Conservation (phyloP, 1,140 invertebrate genomes). For the Trinorchestia longiramus region DNA sequence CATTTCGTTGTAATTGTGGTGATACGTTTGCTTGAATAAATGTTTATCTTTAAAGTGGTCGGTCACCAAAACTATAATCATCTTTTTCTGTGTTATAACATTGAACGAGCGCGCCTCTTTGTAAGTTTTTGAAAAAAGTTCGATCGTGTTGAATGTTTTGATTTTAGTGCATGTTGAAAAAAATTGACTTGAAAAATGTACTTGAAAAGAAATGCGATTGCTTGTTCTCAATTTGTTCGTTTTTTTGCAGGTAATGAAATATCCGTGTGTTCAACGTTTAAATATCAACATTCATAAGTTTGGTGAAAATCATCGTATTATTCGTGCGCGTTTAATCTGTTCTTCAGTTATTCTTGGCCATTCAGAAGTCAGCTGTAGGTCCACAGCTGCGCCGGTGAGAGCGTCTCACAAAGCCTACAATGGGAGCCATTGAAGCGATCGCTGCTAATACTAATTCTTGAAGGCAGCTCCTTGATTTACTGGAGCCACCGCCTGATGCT, state of each 20-base stretch:
- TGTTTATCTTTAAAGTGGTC: not conserved
- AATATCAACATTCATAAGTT: not conserved
- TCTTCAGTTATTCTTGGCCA: not conserved
- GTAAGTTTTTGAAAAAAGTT: no score
- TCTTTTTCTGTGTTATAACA: no score
- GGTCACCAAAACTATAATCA: not conserved
- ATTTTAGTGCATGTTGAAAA: no score
- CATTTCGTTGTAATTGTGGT: not conserved
- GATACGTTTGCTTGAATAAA: not conserved
- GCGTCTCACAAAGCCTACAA: not conserved
- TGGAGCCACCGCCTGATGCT: not conserved
- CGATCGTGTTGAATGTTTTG: no score
- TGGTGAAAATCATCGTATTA: not conserved
- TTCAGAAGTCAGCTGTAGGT: not conserved
- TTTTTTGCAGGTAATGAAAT: not conserved
- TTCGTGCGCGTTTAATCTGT: not conserved
- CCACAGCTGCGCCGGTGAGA: not conserved
- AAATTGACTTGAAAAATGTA: no score
- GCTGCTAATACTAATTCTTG: slow-evolving; percentile 39
- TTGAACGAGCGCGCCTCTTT: no score
- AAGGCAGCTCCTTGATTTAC: slow-evolving; percentile 26
- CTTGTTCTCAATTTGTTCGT: not conserved
- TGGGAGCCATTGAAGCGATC: slow-evolving; percentile 26
- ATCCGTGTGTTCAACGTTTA: not conserved
- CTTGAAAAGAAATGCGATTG: no score